These are phyloP conservation scores for Anguilla anguilla DNA, from an alignment of 2,797 vertebrate genomes.

Conservation along the genomic window DNA sequence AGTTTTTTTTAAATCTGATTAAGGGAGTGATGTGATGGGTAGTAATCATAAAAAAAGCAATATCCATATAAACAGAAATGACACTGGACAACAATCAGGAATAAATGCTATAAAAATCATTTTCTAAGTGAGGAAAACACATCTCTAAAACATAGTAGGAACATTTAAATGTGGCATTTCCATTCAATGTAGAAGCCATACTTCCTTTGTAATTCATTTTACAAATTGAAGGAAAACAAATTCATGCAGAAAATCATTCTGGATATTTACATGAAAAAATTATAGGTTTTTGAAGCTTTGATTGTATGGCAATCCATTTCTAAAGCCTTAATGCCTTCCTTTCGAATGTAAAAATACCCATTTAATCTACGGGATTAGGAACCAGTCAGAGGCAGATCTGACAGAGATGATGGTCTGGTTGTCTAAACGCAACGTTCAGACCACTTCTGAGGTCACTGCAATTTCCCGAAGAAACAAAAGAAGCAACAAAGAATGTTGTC, in stretches of 20 bases:
- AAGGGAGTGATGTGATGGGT: neutral
- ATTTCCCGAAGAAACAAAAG: neutral
- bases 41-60: neutral
- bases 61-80: neutral
- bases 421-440: neutral
- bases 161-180: neutral
- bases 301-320: neutral
- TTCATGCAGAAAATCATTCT: neutral
- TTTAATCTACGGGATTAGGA: neutral
- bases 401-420: neutral
- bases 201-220: neutral
- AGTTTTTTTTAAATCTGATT: neutral
- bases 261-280: neutral
- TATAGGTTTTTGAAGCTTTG: neutral
- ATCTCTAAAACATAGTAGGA: neutral
- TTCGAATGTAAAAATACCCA: neutral
- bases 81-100: neutral
- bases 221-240: neutral
- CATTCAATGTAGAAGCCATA: neutral
- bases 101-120: neutral
- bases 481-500: neutral
- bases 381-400: neutral
- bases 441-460: neutral
- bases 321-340: neutral
- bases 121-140: neutral